Base-by-base conservation (phyloP, 2,888 invertebrate genomes). In the Camptogramma bilineatum region DNA sequence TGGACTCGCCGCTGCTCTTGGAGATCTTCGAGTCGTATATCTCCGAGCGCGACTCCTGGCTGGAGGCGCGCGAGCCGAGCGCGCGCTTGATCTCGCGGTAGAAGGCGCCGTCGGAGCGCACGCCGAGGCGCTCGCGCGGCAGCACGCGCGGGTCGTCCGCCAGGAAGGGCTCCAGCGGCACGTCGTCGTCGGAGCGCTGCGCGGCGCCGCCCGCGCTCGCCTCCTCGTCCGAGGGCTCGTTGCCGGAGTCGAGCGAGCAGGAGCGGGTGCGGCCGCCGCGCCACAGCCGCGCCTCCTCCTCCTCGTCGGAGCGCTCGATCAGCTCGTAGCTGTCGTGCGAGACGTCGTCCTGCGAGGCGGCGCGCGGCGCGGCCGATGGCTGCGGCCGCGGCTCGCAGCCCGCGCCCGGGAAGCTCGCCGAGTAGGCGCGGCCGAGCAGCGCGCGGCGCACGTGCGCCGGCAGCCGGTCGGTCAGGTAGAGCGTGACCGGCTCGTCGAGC, bases 291-390 rank as follows among this genome's bases (percentile, higher is more conserved):
- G 52, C 69, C 31, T 91, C 90, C 58, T 93, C 94, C 77, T 95
- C 94, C 78, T 95, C 96, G 75, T 95, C 95, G 64, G 96, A 96
- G 80, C 96, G 96, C 83, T 97, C 97, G 67, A 97, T 91, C 21
- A 97, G 88, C 84, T 97, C 97, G 85, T 97, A 97, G 77, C 97
- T 97, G 84, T 97, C 97, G 84, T 97, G 97, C 34, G 97, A 97
- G 31, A 97, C 91, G 88, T 97, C 97, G 82, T 97, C 97, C 84
- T 97, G 97, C 9, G 97, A 97, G 70, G 95, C 96, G 65, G 94
- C 93, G 66, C 96, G 90, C 74, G 95, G 95, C 72, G 95, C 95
- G 64, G 94, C 91, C 16, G 94, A 94, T 76, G 94, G 93, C 75
- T 95, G 96, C 75, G 31, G 95, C 95, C 79, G 95, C 95, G 95